Percentiles rank a stretch among this genome's conserved stretches.
Evolutionary conservation across 1,140 invertebrate genomes (phyloP).

Genomic region (Eubasilissa regina): DNA sequence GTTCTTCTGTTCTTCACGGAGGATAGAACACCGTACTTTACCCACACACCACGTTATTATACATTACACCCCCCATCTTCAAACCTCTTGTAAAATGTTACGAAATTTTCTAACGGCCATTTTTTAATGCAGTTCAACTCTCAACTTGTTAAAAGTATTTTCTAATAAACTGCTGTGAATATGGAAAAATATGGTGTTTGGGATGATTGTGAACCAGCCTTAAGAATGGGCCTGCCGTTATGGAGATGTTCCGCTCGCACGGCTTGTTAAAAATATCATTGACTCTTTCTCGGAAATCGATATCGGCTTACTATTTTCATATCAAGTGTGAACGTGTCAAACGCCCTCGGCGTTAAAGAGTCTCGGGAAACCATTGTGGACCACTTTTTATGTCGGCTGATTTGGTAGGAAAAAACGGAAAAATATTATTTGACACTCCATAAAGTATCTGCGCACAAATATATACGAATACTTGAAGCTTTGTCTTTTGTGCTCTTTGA

Average conservation of each 20-base stretch:
- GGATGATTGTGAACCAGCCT: not conserved
- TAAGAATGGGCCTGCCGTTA: not conserved
- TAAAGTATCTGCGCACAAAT: not conserved
- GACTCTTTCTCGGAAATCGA: conserved; percentile 10
- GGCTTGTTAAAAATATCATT: conserved; percentile 40
- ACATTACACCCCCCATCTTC: too few species aligned
- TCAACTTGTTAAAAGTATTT: too few species aligned
- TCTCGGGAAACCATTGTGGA: conserved; percentile 8
- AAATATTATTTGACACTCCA: conserved; percentile 1
- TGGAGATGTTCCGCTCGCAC: conserved; percentile 31
- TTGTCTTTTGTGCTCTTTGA: too few species aligned
- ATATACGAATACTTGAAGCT: too few species aligned
- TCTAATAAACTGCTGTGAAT: too few species aligned
- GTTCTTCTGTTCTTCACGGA: too few species aligned
- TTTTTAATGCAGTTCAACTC: too few species aligned
- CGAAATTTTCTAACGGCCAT: too few species aligned
- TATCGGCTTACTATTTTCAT: conserved; percentile 46
- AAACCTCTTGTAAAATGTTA: too few species aligned
- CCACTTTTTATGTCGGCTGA: conserved; percentile 1
- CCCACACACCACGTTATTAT: too few species aligned
- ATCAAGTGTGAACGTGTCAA: conserved; percentile 47
- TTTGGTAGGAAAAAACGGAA: conserved; percentile 13
- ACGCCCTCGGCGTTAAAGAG: conserved; percentile 1
- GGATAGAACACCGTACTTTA: too few species aligned
- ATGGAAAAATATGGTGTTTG: too few species aligned